Conservation (phyloP, 2,797 vertebrate genomes). For the Enteromius trimaculatus region DNA sequence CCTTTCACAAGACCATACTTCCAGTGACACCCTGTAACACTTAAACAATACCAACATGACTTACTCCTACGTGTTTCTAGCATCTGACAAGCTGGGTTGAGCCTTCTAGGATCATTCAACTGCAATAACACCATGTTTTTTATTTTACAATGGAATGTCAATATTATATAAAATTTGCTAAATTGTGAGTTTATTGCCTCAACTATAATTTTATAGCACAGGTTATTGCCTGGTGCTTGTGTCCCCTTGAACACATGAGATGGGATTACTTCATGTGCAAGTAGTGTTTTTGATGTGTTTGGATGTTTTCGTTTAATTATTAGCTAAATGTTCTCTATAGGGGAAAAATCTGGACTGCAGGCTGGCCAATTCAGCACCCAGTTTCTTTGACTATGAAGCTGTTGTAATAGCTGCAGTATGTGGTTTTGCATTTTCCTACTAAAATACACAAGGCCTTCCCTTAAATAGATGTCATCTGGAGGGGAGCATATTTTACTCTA, state of each 20-base stretch:
- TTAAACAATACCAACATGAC: neutral
- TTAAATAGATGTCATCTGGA: no score
- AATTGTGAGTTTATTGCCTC: neutral
- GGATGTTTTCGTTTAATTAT: no score
- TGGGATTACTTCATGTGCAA: neutral
- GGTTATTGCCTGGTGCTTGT: neutral
- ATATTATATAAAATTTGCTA: neutral
- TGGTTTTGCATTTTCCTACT: no score
- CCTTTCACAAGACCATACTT: slow-evolving; percentile 9
- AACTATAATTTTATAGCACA: neutral
- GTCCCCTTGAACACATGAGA: neutral
- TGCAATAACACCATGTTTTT: neutral
- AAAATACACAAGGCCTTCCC: no score
- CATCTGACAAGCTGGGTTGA: neutral
- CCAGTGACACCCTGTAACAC: neutral
- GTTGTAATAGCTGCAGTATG: no score
- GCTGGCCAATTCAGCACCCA: no score
- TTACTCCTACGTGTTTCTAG: slow-evolving; percentile 2
- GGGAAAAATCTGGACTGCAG: no score
- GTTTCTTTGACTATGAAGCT: no score
- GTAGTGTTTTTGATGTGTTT: neutral
- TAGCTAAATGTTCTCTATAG: no score
- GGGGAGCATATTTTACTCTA: neutral
- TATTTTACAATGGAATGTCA: neutral
- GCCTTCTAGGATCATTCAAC: neutral